These are phyloP conservation scores for Argya squamiceps DNA, from an alignment of 2,797 vertebrate species.

Conservation along the genomic window DNA sequence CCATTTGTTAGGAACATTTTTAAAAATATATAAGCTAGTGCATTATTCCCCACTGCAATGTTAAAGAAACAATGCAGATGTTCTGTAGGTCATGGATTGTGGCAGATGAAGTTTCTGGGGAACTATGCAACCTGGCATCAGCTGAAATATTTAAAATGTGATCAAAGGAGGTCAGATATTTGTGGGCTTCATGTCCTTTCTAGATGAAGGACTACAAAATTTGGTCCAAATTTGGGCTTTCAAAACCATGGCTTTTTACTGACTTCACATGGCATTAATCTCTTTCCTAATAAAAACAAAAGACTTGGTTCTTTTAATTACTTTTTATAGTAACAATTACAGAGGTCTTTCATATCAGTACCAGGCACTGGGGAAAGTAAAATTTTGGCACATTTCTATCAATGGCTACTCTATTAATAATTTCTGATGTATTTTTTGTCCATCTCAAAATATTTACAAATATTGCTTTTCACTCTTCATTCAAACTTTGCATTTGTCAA, in stretches of 20 bases:
- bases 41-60: background rate
- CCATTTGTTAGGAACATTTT: background rate
- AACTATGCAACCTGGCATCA: background rate
- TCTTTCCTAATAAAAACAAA: background rate
- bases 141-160: background rate
- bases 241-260: background rate
- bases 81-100: background rate
- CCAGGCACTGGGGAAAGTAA: background rate
- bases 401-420: background rate
- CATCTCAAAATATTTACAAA: background rate
- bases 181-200: background rate
- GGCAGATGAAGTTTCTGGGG: background rate
- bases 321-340: background rate
- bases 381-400: background rate
- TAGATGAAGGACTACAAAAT: background rate
- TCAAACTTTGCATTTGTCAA: background rate
- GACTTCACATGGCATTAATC: background rate
- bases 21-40: background rate
- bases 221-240: background rate
- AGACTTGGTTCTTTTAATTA: background rate
- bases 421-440: background rate
- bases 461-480: background rate
- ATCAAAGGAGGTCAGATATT: background rate
- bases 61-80: background rate
- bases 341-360: background rate